These are phyloP conservation scores for Polydrusus cervinus DNA, from an alignment of 2,888 invertebrate species.

Conservation along the genomic window DNA sequence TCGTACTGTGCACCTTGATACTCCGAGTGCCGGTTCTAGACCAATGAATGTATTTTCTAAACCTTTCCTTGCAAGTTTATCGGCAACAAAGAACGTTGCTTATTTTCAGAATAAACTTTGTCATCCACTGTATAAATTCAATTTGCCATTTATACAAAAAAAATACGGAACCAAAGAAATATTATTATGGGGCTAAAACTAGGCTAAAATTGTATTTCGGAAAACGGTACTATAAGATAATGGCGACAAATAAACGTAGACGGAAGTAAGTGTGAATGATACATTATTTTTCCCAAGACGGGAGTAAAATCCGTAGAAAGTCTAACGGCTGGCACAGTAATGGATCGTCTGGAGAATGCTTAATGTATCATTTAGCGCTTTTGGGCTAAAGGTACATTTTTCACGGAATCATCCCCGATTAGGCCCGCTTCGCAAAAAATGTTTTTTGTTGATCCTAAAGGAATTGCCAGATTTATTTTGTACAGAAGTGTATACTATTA, in stretches of 20 bases:
- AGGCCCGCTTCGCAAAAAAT: conserved; percentile 47
- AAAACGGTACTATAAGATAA: conserved; percentile 40
- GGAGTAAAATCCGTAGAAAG: conserved; percentile 47
- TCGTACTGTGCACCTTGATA: no score
- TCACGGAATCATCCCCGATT: conserved; percentile 54
- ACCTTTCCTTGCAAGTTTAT: no score
- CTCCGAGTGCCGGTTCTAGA: no score
- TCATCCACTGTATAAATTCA: background rate
- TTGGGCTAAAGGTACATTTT: conserved; percentile 53
- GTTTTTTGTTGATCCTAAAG: conserved; percentile 42
- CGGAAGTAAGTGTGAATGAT: conserved; percentile 53
- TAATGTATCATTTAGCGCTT: conserved; percentile 55
- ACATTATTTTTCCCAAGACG: conserved; percentile 50
- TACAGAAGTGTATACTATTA: conserved; percentile 1
- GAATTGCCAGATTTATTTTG: conserved; percentile 43
- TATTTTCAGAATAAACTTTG: background rate
- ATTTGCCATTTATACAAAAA: background rate
- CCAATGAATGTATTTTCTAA: no score
- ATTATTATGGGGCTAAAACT: background rate
- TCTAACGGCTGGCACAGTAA: conserved; percentile 50
- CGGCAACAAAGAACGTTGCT: background rate
- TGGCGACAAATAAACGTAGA: conserved; percentile 53
- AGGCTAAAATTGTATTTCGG: conserved; percentile 8
- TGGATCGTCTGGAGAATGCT: conserved; percentile 54
- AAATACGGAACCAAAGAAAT: background rate